These are phyloP conservation scores for Eriosoma lanigerum DNA, from an alignment of 1,140 invertebrate genomes.

Conservation along the genomic window DNA sequence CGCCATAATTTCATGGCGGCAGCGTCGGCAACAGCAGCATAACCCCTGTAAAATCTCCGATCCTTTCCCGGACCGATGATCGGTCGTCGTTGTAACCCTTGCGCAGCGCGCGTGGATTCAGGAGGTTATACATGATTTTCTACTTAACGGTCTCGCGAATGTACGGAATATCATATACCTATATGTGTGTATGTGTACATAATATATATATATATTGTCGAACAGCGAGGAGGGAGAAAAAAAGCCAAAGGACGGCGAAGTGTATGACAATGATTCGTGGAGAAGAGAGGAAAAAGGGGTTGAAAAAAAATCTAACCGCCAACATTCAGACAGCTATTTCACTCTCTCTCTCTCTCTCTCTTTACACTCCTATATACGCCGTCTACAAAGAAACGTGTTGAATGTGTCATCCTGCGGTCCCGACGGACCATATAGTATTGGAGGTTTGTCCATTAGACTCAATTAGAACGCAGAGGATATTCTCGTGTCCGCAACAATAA, in stretches of 20 bases:
- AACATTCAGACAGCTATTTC: slow-evolving; percentile 28
- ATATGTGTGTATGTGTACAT: no score
- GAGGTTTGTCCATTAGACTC: slow-evolving; percentile 48
- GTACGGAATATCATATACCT: not conserved
- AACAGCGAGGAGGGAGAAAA: slow-evolving; percentile 25
- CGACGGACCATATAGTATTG: slow-evolving; percentile 6
- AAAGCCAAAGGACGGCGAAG: not conserved
- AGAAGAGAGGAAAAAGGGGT: not conserved
- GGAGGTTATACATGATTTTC: slow-evolving; percentile 33
- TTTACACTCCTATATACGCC: not conserved
- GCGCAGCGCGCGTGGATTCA: no score
- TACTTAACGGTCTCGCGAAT: slow-evolving; percentile 40
- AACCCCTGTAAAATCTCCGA: no score
- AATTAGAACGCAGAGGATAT: slow-evolving; percentile 48
- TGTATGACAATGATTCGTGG: not conserved
- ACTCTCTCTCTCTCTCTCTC: no score
- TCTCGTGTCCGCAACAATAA: slow-evolving; percentile 43
- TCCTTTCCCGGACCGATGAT: no score
- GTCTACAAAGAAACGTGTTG: slow-evolving; percentile 37
- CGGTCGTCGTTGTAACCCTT: no score
- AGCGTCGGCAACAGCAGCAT: no score
- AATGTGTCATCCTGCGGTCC: slow-evolving; percentile 48
- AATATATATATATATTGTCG: slow-evolving; percentile 2
- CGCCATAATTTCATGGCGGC: no score
- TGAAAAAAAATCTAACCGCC: slow-evolving; percentile 45